Evolutionary conservation across 2,113 vertebrate species (phyloP), one percentile per base, ranked within the genome.

Genomic region (Podocnemis expansa): DNA sequence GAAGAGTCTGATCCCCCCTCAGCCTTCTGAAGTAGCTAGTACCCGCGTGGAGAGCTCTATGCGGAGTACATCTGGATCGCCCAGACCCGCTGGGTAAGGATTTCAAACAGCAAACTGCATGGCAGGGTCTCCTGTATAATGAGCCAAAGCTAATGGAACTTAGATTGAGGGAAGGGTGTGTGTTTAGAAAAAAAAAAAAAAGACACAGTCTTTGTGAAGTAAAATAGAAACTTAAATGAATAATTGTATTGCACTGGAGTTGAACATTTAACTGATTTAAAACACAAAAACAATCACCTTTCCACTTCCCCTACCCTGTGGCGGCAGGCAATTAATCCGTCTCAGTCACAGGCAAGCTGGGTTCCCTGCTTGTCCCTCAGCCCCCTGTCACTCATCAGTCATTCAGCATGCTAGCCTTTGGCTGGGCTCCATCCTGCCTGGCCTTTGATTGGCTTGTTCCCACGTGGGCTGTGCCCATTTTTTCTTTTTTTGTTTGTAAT

Each of bases 1-100:
- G 94, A 99, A 99, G 97, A 99, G 98, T 92, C 98, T 99, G 93
- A 99, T 99, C 96, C 99, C 99, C 19, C 98, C 98, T 51, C 99
- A 99, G 96, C 97, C 99, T 52, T 97, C 98, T 90, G 99, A 99
- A 73, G 96, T 98, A 43, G 95, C 97, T 34, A 96, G 97, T 88
- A 98, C 98, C 2, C 98, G 99, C 80, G 98, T 99, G 1, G 99
- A 99, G 89, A 98, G 98, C 47, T 97, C 98, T 0, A 96, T 99
- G 96, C 97, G 99, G 34, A 98, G 97, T 96, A 98, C 98, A 1
- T 98, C 99, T 1, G 99, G 99, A 89, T 99, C 99, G 10, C 99
- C 99, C 6, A 98, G 99, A 89, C 99, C 99, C 94, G 98, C 99
- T 87, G 98, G 99, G 99, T 99, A 96, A 98, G 98, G 12, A 29